Evolutionary conservation across 1,140 invertebrate genomes (phyloP).

Genomic region (Whitmania pigra): DNA sequence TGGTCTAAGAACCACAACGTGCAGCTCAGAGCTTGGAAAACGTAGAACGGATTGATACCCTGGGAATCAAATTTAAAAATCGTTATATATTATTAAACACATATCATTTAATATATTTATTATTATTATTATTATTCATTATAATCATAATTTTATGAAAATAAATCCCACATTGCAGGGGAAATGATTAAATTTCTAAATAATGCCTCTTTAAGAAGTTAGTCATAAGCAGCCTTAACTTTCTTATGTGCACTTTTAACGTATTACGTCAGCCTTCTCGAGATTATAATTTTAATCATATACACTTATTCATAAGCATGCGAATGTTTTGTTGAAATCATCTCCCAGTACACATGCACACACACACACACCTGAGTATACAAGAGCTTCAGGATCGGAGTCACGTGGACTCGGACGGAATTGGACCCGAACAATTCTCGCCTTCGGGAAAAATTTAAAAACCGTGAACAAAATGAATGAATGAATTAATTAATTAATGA

Average conservation of each 20-base stretch:
- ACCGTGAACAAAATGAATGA: neutral
- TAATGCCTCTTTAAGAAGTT: too few species aligned
- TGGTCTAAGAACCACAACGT: constrained; percentile 48
- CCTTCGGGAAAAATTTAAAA: constrained; percentile 29
- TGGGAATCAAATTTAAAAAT: constrained; percentile 29
- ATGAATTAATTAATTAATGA: neutral
- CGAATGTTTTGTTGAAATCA: neutral
- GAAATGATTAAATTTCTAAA: too few species aligned
- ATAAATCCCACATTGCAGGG: neutral
- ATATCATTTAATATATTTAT: too few species aligned
- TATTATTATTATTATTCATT: neutral
- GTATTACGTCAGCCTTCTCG: neutral
- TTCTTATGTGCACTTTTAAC: too few species aligned
- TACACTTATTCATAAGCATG: neutral
- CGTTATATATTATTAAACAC: neutral
- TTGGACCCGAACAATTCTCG: constrained; percentile 43
- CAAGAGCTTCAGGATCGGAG: constrained; percentile 38
- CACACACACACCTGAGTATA: constrained; percentile 24
- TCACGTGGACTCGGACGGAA: constrained; percentile 43
- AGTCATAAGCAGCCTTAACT: too few species aligned
- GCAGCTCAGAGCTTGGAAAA: constrained; percentile 49
- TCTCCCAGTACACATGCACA: too few species aligned
- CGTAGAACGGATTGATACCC: constrained; percentile 77
- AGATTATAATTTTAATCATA: neutral
- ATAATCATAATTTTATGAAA: neutral